Percentiles rank a stretch among this genome's conserved stretches.
phyloP scores from a whole-genome alignment of 2,113 vertebrate species.

The Mastomys natalensis region DNA sequence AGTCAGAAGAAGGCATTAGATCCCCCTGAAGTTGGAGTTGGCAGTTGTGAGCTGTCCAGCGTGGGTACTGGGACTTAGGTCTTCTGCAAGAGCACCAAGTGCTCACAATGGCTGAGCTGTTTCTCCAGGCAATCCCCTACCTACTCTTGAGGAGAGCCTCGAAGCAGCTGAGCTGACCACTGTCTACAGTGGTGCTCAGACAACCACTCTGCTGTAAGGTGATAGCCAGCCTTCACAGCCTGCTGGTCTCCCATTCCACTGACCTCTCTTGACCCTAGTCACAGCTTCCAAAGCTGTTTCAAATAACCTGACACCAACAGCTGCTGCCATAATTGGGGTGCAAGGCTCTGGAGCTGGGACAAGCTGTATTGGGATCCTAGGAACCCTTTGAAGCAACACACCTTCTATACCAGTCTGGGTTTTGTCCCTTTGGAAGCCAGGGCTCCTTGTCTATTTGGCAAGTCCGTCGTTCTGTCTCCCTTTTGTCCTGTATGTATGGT shows the following conservation, averaged over 20 bases:
- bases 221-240: background rate
- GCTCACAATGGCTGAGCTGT: background rate
- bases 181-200: background rate
- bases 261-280: background rate
- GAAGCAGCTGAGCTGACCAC: background rate
- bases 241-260: background rate
- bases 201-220: background rate
- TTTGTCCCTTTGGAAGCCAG: background rate
- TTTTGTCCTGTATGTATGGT: background rate
- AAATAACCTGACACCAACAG: background rate
- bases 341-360: background rate
- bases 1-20: background rate
- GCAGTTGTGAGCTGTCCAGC: background rate
- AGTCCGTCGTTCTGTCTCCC: background rate
- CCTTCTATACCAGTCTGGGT: background rate
- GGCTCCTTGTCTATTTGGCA: background rate
- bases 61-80: background rate
- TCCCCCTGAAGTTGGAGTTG: background rate
- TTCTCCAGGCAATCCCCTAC: background rate
- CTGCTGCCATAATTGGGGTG: background rate
- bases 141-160: background rate
- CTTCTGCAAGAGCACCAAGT: background rate
- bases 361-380: background rate
- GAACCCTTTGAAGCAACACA: background rate
- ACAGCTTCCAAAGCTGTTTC: background rate